Evolutionary conservation across 2,113 vertebrate genomes (phyloP).

Genomic region (Tragelaphus imberbis): DNA sequence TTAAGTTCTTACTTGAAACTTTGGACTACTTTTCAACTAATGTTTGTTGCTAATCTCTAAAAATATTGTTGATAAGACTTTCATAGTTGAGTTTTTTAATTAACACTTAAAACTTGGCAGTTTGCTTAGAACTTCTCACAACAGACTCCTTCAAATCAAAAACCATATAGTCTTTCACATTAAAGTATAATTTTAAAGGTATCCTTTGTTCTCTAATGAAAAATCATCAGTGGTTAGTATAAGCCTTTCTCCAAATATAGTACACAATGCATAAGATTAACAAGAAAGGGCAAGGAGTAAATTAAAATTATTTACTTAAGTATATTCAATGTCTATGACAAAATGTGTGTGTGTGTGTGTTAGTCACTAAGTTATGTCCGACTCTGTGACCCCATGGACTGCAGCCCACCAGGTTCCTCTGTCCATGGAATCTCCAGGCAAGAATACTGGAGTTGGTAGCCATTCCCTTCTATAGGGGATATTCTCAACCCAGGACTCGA

Average conservation of each 20-base stretch:
- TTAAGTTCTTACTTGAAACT: constrained; percentile 20
- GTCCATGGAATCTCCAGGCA: neutral
- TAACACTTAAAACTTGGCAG: constrained; percentile 36
- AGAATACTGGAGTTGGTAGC: neutral
- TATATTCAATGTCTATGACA: constrained; percentile 43
- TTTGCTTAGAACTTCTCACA: constrained; percentile 24
- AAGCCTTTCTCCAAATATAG: constrained; percentile 32
- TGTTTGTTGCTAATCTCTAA: neutral
- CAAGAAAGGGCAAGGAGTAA: constrained; percentile 29
- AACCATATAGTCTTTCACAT: constrained; percentile 32
- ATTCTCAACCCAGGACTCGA: neutral
- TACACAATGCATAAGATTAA: constrained; percentile 21
- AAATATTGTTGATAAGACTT: neutral
- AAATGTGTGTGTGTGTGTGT: neutral
- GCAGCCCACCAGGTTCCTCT: neutral
- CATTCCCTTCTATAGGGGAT: neutral
- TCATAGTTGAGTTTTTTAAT: neutral
- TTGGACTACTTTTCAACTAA: neutral
- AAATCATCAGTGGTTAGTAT: neutral
- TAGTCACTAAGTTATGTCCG: neutral
- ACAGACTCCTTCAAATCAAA: neutral
- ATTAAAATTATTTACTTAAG: constrained; percentile 58
- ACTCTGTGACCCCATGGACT: neutral
- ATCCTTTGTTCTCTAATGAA: constrained; percentile 21
- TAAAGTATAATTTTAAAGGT: constrained; percentile 55